phyloP scores from a whole-genome alignment of 2,113 vertebrate genomes.

The Sorex fumeus region DNA sequence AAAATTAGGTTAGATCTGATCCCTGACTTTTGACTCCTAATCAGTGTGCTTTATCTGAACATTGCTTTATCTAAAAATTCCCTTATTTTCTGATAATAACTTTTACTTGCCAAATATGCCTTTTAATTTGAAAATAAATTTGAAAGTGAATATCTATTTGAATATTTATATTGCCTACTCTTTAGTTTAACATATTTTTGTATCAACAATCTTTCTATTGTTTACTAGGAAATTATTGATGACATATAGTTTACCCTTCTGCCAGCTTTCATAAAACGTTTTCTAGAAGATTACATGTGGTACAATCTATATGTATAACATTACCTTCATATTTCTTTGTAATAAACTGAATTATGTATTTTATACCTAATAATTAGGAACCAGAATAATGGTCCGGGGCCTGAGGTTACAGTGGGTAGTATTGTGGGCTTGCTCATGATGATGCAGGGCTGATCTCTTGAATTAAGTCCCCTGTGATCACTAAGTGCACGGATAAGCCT shows the following conservation, averaged over 20 bases:
- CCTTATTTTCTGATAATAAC: too few species aligned
- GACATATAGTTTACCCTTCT: neutral
- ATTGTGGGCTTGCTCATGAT: too few species aligned
- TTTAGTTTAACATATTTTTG: neutral
- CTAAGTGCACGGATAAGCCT: too few species aligned
- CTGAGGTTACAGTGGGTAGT: too few species aligned
- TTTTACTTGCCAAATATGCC: neutral
- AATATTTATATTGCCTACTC: neutral
- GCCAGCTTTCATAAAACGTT: neutral
- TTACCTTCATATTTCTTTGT: neutral
- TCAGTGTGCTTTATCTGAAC: neutral
- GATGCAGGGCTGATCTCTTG: too few species aligned
- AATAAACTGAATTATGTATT: too few species aligned
- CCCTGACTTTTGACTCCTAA: conserved; percentile 48
- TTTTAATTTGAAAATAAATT: conserved; percentile 22
- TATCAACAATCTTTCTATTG: neutral
- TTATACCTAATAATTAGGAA: too few species aligned
- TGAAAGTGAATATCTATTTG: neutral
- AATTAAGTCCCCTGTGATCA: too few species aligned
- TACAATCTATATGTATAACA: neutral
- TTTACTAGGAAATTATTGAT: neutral
- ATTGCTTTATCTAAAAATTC: neutral
- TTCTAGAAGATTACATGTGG: neutral
- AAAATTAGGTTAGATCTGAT: neutral
- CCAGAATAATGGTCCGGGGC: too few species aligned